These are phyloP conservation scores for Laterallus jamaicensis DNA, from an alignment of 2,113 vertebrate species.

Conservation along the genomic window DNA sequence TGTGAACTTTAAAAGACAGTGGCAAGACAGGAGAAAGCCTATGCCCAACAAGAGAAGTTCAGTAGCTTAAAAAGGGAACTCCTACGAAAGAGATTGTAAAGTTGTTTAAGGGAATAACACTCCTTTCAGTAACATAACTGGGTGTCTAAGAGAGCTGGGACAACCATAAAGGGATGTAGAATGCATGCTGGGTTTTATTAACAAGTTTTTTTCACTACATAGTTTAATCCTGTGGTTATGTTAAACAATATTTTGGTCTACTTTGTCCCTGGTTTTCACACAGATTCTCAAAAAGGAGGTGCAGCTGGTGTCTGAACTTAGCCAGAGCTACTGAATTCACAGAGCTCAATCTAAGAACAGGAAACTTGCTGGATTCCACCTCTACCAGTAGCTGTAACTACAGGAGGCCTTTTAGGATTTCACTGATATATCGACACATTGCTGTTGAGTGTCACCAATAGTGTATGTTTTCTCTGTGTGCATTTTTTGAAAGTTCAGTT, in stretches of 20 bases:
- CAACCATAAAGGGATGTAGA: background rate
- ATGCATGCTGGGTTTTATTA: background rate
- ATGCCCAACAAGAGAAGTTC: background rate
- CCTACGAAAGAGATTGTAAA: background rate
- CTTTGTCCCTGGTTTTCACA: conserved; percentile 13
- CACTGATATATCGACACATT: background rate
- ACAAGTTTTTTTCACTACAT: background rate
- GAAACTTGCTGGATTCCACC: background rate
- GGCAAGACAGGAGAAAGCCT: background rate
- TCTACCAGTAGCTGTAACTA: background rate
- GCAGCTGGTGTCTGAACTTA: background rate
- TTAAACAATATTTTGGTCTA: conserved; percentile 8
- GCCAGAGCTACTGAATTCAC: background rate
- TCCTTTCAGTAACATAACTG: conserved; percentile 32
- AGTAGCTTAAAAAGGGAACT: background rate
- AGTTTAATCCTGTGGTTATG: conserved; percentile 20
- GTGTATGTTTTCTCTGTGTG: background rate
- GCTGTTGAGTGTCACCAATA: background rate
- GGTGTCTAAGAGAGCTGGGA: background rate
- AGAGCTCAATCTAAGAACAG: background rate
- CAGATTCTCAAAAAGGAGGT: background rate
- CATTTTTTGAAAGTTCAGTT: background rate
- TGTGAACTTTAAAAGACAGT: background rate
- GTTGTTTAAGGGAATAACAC: background rate
- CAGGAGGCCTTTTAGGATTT: background rate